phyloP scores from a whole-genome alignment of 2,888 invertebrate species.

The Norana najaformis region DNA sequence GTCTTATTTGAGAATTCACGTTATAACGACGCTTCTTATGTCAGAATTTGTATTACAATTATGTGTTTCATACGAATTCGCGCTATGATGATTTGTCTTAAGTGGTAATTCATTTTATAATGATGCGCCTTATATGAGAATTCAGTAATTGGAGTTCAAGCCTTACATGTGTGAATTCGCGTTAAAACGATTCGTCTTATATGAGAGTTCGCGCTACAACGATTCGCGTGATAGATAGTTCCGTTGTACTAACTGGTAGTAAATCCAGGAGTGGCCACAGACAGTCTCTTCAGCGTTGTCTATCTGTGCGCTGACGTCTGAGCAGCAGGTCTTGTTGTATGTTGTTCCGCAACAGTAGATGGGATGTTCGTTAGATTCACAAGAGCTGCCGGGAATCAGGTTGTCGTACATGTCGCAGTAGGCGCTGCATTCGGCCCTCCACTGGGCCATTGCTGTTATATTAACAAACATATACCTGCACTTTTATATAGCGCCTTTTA shows the following conservation, averaged over 20 bases:
- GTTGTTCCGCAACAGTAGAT: conserved; percentile 5
- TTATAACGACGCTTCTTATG: no score
- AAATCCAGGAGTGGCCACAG: conserved; percentile 16
- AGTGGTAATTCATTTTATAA: no score
- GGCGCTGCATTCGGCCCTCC: not conserved
- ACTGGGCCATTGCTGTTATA: not conserved
- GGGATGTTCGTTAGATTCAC: not conserved
- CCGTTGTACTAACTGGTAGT: conserved; percentile 20
- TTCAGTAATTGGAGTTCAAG: no score
- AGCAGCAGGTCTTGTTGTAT: conserved; percentile 15
- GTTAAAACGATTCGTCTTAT: no score
- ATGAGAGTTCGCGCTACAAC: no score
- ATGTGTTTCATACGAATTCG: no score
- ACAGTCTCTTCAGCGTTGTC: not conserved
- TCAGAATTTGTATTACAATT: no score
- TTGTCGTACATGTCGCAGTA: conserved; percentile 20
- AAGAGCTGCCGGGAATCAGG: not conserved
- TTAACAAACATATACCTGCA: not conserved
- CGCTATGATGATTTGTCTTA: no score
- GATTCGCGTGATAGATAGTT: not conserved
- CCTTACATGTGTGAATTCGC: no score
- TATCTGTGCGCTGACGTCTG: not conserved
- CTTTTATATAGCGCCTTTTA: not conserved
- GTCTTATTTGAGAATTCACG: no score
- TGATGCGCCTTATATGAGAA: no score